Percentiles rank a stretch among this genome's conserved stretches.
Conservation (phyloP, 1,140 invertebrate genomes). For the Drosophila serrata region DNA sequence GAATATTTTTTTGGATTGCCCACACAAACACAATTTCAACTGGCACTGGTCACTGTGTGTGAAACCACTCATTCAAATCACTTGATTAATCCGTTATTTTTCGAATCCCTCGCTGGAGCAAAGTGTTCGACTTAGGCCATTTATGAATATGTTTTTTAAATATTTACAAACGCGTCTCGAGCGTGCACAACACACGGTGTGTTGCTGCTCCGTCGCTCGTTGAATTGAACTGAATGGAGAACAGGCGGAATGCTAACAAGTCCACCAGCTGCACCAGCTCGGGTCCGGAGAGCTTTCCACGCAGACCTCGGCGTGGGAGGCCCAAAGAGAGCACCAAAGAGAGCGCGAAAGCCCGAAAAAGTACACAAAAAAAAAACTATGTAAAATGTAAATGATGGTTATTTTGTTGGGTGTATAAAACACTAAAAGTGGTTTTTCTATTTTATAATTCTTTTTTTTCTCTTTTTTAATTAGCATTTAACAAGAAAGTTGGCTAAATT, state of each 20-base stretch:
- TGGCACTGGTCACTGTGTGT: conserved; percentile 34
- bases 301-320: conserved; percentile 19
- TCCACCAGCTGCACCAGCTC: conserved; percentile 29
- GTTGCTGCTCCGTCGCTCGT: conserved; percentile 67
- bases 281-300: conserved; percentile 25
- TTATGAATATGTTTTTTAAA: conserved; percentile 76
- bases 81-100: conserved; percentile 12
- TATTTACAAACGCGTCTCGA: conserved; percentile 75
- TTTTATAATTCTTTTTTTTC: too few species aligned
- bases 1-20: conserved; percentile 19
- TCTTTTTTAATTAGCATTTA: too few species aligned
- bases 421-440: too few species aligned
- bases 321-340: conserved; percentile 2
- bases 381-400: too few species aligned
- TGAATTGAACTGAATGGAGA: conserved; percentile 60
- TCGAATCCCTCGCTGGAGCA: conserved; percentile 15
- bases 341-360: background rate
- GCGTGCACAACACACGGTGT: conserved; percentile 63
- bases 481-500: too few species aligned
- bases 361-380: background rate
- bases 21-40: conserved; percentile 27
- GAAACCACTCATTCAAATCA: conserved; percentile 33
- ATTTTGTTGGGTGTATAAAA: too few species aligned
- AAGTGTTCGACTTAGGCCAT: conserved; percentile 54
- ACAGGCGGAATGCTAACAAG: conserved; percentile 61